Percentiles rank a stretch among this genome's conserved stretches.
Evolutionary conservation across 2,113 vertebrate species (phyloP).

Genomic region (Halcyon senegalensis): DNA sequence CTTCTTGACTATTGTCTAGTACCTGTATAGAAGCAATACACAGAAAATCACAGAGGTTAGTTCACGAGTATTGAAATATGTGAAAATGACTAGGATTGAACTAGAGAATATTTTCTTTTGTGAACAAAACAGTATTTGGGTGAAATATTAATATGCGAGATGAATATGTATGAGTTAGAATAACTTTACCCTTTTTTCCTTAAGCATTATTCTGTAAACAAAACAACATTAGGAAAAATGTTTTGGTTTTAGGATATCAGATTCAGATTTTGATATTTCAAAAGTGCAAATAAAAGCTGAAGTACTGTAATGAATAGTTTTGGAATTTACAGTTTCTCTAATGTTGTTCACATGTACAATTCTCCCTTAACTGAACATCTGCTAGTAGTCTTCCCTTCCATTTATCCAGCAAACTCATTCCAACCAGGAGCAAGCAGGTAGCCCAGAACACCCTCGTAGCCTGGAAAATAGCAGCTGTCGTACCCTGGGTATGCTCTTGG

Average conservation of each 20-base stretch:
- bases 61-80: background rate
- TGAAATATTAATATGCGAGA: background rate
- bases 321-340: background rate
- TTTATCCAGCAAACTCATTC: background rate
- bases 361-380: background rate
- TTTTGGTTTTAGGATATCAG: background rate
- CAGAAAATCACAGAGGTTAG: background rate
- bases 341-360: background rate
- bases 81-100: background rate
- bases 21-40: background rate
- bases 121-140: background rate
- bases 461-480: background rate
- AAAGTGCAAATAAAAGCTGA: background rate
- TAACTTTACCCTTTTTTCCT: background rate
- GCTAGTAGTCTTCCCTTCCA: background rate
- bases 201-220: background rate
- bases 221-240: background rate
- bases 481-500: background rate
- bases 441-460: background rate
- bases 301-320: background rate
- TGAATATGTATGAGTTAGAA: background rate
- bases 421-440: background rate
- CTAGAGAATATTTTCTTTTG: background rate
- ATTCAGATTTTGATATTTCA: background rate
- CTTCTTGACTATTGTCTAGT: background rate